These are phyloP conservation scores for Geopemphigus sp. DNA, from an alignment of 1,140 invertebrate species.

Conservation along the genomic window DNA sequence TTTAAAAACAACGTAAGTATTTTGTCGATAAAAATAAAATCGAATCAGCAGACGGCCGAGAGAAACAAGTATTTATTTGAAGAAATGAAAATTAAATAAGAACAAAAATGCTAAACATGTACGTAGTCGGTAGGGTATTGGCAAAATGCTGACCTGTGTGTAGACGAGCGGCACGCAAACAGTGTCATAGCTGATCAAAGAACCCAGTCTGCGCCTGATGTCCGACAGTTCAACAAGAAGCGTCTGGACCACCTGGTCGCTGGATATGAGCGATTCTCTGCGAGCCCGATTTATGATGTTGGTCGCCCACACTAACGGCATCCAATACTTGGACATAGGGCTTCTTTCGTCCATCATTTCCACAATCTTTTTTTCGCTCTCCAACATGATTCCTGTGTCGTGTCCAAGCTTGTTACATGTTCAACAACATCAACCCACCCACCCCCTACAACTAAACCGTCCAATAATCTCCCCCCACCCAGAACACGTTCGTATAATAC, in stretches of 20 bases:
- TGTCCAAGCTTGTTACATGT: conserved; percentile 35
- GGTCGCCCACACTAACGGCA: conserved; percentile 87
- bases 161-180: conserved; percentile 96
- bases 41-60: conserved; percentile 10
- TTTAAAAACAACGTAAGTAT: too few species aligned
- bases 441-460: too few species aligned
- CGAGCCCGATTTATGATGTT: conserved; percentile 84
- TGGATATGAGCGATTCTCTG: conserved; percentile 75
- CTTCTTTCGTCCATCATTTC: conserved; percentile 79
- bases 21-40: background rate
- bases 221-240: conserved; percentile 80
- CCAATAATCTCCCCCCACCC: too few species aligned
- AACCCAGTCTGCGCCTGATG: conserved; percentile 74
- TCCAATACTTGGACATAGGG: conserved; percentile 92
- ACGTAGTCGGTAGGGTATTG: conserved; percentile 46
- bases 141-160: conserved; percentile 74
- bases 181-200: conserved; percentile 90
- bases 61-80: conserved; percentile 1
- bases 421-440: background rate
- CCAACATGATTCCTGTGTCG: conserved; percentile 77
- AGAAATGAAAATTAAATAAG: conserved; percentile 36
- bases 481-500: too few species aligned
- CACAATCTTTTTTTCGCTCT: conserved; percentile 85
- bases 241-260: conserved; percentile 84
- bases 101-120: conserved; percentile 22